Base-by-base conservation (phyloP, 2,797 vertebrate species). In the Petrocephalus sullivani region DNA sequence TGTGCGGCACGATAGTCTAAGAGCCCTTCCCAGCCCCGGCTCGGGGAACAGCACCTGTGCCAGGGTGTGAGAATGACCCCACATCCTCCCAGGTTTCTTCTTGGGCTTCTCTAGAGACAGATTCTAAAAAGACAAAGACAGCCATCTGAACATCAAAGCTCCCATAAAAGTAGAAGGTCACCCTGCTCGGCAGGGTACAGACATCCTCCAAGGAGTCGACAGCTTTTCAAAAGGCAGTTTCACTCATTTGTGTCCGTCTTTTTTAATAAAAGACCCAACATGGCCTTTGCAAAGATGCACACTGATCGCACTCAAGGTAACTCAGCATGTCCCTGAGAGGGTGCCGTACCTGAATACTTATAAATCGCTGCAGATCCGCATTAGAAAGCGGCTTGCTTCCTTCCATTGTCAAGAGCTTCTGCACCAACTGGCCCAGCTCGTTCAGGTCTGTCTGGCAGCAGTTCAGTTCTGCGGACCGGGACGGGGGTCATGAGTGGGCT, bases 391-490 rank as follows among this genome's bases (percentile, higher is more conserved):
- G 57, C 88, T 97, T 96, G 91, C 95, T 95, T 4, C 95, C 93
- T 91, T 98, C 97, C 91, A 97, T 91, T 0, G 93, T 92, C 87
- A 97, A 96, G 90, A 98, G 93, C 93, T 93, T 97, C 91, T 97
- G 97, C 49, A 98, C 94, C 87, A 98, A 93, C 0, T 91, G 92
- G 49, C 95, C 96, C 14, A 98, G 94, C 90, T 98, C 97, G 81
- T 95, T 96, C 71, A 98, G 95, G 88, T 97, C 97, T 19, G 94
- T 93, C 91, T 97, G 96, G 91, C 97, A 98, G 23, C 96, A 96
- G 0, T 94, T 96, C 89, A 98, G 93, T 91, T 98, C 98, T 99
- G 92, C 0, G 75, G 0, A 9, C 16, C 87, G 56, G 28, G 33
- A 61, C 37, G 37, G 57, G 16, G 41, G 37, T n/a, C 7, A 49